These are phyloP conservation scores for Pluvianellus socialis DNA, from an alignment of 2,113 vertebrate genomes.

Conservation along the genomic window DNA sequence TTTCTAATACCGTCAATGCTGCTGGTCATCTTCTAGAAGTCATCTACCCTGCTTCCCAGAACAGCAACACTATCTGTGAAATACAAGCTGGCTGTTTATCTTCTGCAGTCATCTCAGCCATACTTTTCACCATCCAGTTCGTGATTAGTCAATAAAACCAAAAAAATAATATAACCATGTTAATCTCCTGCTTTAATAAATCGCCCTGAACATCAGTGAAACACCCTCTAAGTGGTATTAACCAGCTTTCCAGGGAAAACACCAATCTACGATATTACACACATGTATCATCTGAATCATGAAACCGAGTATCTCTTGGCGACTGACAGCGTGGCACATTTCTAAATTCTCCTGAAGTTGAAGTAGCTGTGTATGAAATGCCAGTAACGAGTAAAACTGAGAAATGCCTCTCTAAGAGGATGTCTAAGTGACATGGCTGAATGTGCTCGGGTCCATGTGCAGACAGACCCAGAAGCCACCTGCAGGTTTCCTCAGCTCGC, in stretches of 20 bases:
- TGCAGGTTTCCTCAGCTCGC: rapidly evolving
- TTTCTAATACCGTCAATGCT: neutral
- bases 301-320: neutral
- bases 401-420: neutral
- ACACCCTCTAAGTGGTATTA: neutral
- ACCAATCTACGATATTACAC: neutral
- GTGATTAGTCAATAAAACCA: neutral
- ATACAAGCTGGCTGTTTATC: neutral
- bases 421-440: neutral
- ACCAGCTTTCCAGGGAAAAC: neutral
- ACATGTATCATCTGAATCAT: neutral
- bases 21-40: neutral
- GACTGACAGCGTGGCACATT: neutral
- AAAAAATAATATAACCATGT: neutral
- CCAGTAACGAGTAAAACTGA: neutral
- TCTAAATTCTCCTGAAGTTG: neutral
- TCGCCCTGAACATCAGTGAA: neutral
- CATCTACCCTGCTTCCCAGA: neutral
- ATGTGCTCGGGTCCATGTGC: neutral
- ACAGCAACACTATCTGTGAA: neutral
- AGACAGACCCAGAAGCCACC: neutral
- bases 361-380: neutral
- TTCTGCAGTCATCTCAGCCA: neutral
- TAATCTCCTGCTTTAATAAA: neutral
- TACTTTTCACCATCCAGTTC: neutral